Conservation (phyloP, 1,140 invertebrate genomes). For the Neomicropteryx cornuta region DNA sequence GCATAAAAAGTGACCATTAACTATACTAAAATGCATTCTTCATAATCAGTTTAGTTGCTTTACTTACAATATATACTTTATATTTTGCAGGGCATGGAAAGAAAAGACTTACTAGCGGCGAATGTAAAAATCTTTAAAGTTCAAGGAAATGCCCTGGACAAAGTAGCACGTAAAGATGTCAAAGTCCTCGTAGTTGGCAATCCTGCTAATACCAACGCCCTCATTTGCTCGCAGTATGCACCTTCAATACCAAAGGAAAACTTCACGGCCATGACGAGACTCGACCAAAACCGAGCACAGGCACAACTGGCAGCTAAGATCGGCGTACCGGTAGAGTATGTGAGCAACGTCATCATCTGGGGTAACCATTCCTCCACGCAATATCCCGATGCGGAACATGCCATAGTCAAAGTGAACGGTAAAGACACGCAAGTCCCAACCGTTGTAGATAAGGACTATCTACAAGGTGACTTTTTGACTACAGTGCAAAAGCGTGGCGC, state of each 20-base stretch:
- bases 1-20: no score
- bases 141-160: slow-evolving; percentile 86
- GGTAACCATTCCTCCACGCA: slow-evolving; percentile 99
- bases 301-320: slow-evolving; percentile 66
- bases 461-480: slow-evolving; percentile 77
- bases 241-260: slow-evolving; percentile 94
- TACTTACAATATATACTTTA: no score
- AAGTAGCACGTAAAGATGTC: slow-evolving; percentile 87
- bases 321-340: slow-evolving; percentile 55
- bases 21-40: no score
- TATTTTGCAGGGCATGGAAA: slow-evolving; percentile 99
- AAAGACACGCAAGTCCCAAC: slow-evolving; percentile 48
- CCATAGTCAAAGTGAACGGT: slow-evolving; percentile 50
- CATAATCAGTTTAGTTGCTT: no score
- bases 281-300: slow-evolving; percentile 95
- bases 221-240: slow-evolving; percentile 94
- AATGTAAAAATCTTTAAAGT: slow-evolving; percentile 99
- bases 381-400: slow-evolving; percentile 91
- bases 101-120: slow-evolving; percentile 89
- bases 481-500: slow-evolving; percentile 95
- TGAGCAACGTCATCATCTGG: slow-evolving; percentile 96
- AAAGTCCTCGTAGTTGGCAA: slow-evolving; percentile 96
- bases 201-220: slow-evolving; percentile 98
- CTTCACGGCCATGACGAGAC: slow-evolving; percentile 95
- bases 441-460: slow-evolving; percentile 70